Evolutionary conservation across 2,888 invertebrate genomes (phyloP).

Genomic region (Oscheius sp.): DNA sequence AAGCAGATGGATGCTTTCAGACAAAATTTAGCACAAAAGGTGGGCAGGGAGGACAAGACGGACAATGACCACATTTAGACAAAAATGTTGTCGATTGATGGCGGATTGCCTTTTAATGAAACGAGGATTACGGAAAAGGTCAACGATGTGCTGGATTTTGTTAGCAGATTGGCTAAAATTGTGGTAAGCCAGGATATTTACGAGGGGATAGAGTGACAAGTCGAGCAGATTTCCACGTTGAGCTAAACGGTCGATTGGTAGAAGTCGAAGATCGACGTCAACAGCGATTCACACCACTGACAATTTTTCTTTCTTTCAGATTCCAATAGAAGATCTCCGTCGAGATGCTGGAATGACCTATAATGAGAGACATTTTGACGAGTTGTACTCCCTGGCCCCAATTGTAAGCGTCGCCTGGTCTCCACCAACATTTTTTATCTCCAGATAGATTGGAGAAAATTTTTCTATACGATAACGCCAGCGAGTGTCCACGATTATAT

Average conservation of each 20-base stretch:
- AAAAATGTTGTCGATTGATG: not conserved
- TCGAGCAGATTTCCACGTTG: no score
- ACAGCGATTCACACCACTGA: no score
- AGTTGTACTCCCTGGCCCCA: conserved; percentile 37
- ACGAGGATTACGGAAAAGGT: conserved; percentile 62
- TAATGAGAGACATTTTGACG: not conserved
- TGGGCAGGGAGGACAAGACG: not conserved
- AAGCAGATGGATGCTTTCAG: conserved; percentile 71
- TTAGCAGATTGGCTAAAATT: conserved; percentile 44
- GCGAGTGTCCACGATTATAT: conserved; percentile 66
- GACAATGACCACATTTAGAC: conserved; percentile 40
- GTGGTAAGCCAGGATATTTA: no score
- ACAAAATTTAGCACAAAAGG: conserved; percentile 60
- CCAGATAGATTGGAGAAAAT: conserved; percentile 71
- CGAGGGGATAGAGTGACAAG: no score
- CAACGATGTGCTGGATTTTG: conserved; percentile 65
- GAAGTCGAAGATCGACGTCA: no score
- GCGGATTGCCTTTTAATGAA: conserved; percentile 48
- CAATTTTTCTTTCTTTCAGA: no score
- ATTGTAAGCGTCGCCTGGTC: conserved; percentile 14
- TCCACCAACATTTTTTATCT: not conserved
- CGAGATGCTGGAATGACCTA: not conserved
- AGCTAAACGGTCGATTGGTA: no score
- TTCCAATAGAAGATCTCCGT: no score
- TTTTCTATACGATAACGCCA: conserved; percentile 68